Base-by-base conservation (phyloP, 2,888 invertebrate species). In the Schizotus pectinicornis region DNA sequence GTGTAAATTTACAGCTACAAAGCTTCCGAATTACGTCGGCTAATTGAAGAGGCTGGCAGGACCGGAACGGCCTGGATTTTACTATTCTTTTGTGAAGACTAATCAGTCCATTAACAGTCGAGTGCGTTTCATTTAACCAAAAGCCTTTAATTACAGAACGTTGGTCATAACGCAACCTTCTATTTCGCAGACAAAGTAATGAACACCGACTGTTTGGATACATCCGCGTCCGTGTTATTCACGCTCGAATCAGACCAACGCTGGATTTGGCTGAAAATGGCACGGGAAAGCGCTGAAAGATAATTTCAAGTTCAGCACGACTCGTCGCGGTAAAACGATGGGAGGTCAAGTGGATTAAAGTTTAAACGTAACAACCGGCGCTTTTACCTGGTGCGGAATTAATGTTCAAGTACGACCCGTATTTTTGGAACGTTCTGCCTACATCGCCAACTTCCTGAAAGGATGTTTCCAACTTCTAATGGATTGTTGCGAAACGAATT, bases 401-500 rank as follows among this genome's bases (percentile, higher is more conserved):
- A 22, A 22, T 22, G 22, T 22, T 22, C 22, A 5, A 22, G 22
- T 22, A 22, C n/a, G 22, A 22, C 2, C 22, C 2, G 22, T 22
- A 22, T 22, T 22, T 22, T 22, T 22, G 22, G 22, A 22, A 22
- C 22, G 22, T 3, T 22, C 22, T 22, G 5, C 22, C 22, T 22
- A 22, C 22, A 22, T 22, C 5, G 2, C 22, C 3, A 22, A 5
- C 22, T 22, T 22, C 22, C 22, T 22, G 22, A 22, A 22, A 22
- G 30, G 39, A 50, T 42, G 50, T 35, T 34, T n/a, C n/a, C 47
- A 31, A 48, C 47, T 48, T 32, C 30, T 55, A 55, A 49, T 39
- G 52, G 52, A 52, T 57, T 52, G 52, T 52, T 51, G 52, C 14
- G 47, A 47, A 56, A 56, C 46, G 46, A 56, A 56, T 56, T 56